Evolutionary conservation across 1,140 invertebrate species (phyloP), one percentile per base, ranked within the genome.

Genomic region (Nixonia krombeini): DNA sequence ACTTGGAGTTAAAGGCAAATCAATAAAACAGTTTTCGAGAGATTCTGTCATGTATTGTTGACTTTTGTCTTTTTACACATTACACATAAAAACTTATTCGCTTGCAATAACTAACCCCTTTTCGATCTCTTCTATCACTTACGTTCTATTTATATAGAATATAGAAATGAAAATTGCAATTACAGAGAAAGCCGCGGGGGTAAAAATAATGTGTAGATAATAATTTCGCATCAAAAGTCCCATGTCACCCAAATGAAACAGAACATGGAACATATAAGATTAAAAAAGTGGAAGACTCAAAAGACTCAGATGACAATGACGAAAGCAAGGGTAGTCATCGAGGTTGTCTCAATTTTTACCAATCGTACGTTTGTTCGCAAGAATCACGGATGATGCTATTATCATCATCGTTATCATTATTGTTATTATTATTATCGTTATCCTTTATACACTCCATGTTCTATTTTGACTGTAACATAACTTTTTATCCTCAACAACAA

Each of bases 71-170:
- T 44, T 44, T 56, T 62, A 61, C 51, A 61, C 51, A 61, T 68
- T 68, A 68, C 64, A 61, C 64, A 61, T 68, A 61, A 61, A 66
- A 66, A 68, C 64, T 67, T 67, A 55, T 56, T 52, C 51, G 51
- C 64, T 33, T 61, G 56, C 59, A 61, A 56, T 56, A 68, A 62
- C 65, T 68, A 68, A 62, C 57, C 57, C 64, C 64, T 40, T 21
- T 40, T 40, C 37, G 46, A 57, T 61, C 56, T 51, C 59, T 61
- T 29, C 56, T 67, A 67, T 67, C 51, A 45, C 63, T 67, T 68
- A 61, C 40, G 59, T 28, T 56, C 56, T 68, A 61, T 61, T 57
- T 46, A 17, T 62, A 61, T 68, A 68, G n/a, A n/a, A 62, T 68
- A 68, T 61, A 61, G 51, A 57, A 62, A 62, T 23, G 26, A 61